phyloP scores from a whole-genome alignment of 2,797 vertebrate species.

The Echeneis naucrates region DNA sequence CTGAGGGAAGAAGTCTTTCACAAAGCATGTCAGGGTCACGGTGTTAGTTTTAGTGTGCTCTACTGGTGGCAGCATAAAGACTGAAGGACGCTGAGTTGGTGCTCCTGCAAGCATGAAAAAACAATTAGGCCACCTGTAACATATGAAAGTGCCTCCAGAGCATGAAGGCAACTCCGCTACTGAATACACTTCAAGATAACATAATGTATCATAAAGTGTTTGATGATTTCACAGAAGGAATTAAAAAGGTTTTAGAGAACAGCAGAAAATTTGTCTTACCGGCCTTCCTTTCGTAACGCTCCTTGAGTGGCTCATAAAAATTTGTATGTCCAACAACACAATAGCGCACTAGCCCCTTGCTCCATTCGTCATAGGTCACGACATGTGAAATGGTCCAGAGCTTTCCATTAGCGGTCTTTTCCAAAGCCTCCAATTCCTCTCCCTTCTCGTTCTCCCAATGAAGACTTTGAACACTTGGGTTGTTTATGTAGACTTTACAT shows the following conservation, averaged over 20 bases:
- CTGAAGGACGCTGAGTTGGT: slow-evolving; percentile 32
- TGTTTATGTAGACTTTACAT: slow-evolving; percentile 33
- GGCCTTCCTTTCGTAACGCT: slow-evolving; percentile 1
- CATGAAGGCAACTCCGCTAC: neutral
- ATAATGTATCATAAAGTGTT: neutral
- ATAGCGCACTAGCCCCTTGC: neutral
- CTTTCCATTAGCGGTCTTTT: accelerated
- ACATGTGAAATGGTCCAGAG: accelerated
- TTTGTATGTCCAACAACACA: slow-evolving; percentile 16
- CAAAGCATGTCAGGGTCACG: slow-evolving; percentile 82
- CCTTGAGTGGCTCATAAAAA: accelerated
- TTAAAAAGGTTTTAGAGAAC: neutral
- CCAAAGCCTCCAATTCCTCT: accelerated
- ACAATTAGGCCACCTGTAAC: slow-evolving; percentile 49
- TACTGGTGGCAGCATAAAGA: slow-evolving; percentile 78
- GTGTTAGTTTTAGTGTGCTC: slow-evolving; percentile 11
- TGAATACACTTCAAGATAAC: neutral
- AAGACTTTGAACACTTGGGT: accelerated
- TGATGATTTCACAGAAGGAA: neutral
- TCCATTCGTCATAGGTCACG: slow-evolving; percentile 70
- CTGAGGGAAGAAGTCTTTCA: slow-evolving; percentile 80
- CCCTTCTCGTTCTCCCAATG: neutral
- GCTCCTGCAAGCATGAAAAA: slow-evolving; percentile 74
- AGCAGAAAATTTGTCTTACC: slow-evolving; percentile 62
- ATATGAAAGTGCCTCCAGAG: neutral